Evolutionary conservation across 2,797 vertebrate genomes (phyloP).

Genomic region (Microchirus variegatus): DNA sequence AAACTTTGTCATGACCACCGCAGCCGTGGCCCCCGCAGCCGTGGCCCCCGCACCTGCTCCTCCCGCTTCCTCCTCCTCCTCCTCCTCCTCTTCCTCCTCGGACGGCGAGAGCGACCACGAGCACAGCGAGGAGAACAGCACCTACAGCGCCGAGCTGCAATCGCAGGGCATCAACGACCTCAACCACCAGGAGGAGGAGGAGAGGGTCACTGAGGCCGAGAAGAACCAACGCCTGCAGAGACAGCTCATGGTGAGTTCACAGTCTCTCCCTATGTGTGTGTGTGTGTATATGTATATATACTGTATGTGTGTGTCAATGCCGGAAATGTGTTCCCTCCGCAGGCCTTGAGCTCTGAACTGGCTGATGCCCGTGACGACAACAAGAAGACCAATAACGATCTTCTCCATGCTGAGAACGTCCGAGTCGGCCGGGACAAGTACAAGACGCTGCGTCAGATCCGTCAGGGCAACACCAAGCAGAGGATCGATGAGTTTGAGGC

Average conservation of each 20-base stretch:
- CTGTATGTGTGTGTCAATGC: neutral
- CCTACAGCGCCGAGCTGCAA: conserved; percentile 90
- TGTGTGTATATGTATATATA: no score
- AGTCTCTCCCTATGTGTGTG: no score
- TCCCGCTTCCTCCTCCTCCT: conserved; percentile 73
- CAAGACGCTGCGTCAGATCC: conserved; percentile 97
- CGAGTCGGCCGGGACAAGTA: conserved; percentile 94
- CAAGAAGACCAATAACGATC: conserved; percentile 89
- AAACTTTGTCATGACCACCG: conserved; percentile 81
- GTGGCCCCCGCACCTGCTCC: conserved; percentile 50
- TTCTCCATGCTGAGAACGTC: conserved; percentile 91
- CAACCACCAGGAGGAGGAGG: conserved; percentile 81
- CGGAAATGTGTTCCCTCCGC: neutral
- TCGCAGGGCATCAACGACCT: conserved; percentile 86
- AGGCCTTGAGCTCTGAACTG: conserved; percentile 92
- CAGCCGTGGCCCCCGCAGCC: conserved; percentile 60
- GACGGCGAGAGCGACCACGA: conserved; percentile 85
- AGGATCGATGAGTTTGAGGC: conserved; percentile 97
- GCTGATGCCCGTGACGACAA: conserved; percentile 84
- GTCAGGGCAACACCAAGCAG: conserved; percentile 98
- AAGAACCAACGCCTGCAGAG: conserved; percentile 91
- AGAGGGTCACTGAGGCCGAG: conserved; percentile 90
- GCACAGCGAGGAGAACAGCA: conserved; percentile 83
- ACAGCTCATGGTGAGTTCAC: conserved; percentile 87
- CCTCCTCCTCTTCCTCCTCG: conserved; percentile 73